Evolutionary conservation across 2,888 invertebrate species (phyloP), one percentile per base, ranked within the genome.

Genomic region (Chrysopilus asiliformis): DNA sequence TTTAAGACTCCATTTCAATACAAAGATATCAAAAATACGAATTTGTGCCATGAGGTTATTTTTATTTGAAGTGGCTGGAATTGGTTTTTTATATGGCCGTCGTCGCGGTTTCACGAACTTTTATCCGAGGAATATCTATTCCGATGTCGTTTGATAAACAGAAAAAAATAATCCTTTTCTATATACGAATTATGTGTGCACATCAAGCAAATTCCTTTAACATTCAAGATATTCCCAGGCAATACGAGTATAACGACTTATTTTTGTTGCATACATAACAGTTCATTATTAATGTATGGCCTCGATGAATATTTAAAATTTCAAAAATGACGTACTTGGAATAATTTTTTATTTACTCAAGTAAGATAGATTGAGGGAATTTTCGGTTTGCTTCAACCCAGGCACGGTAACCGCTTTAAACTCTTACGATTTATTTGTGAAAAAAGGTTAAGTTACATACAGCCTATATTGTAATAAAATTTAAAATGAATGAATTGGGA

Each of bases 31-130:
- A n/a, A n/a, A n/a, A n/a, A n/a, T n/a, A n/a, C n/a, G n/a, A 28
- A 34, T 34, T 34, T 29, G 32, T 36, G 34, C 30, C 37, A 33
- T 15, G 26, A 34, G 29, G 34, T 34, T 27, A 34, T 24, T 26
- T 31, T 33, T 38, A 20, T 27, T 37, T 37, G 34, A 36, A 32
- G 35, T 31, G 32, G 34, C 37, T 34, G 17, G 31, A 41, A 37
- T 37, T 38, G 34, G 37, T 34, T 41, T 36, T 18, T 34, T 13
- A 34, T 31, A 30, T 27, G 31, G 29, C 40, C 25, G 25, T 29
- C 13, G 19, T 34, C 26, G 27, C 27, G 28, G 8, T 26, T 17
- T 17, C n/a, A n/a, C n/a, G n/a, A n/a, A n/a, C n/a, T n/a, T n/a
- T n/a, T n/a, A n/a, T n/a, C n/a, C n/a, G n/a, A n/a, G n/a, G n/a